Evolutionary conservation across 1,140 invertebrate genomes (phyloP).

Genomic region (Drosophila grimshawi): DNA sequence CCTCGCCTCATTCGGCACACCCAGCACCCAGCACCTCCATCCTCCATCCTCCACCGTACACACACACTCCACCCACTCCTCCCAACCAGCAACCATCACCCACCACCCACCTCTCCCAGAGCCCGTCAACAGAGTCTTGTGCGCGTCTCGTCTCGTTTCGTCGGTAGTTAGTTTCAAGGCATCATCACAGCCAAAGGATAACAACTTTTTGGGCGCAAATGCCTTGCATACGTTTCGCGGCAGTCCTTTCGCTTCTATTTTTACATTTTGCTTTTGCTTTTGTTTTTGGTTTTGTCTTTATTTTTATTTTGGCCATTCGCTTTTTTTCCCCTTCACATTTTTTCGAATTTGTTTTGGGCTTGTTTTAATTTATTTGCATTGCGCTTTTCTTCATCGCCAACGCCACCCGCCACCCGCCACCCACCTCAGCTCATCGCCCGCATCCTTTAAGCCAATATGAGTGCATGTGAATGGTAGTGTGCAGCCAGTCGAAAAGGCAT

Average conservation of each 20-base stretch:
- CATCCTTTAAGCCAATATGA: constrained; percentile 20
- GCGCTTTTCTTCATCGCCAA: constrained; percentile 11
- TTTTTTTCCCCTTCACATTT: background rate
- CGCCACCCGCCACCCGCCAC: background rate
- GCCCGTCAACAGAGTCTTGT: background rate
- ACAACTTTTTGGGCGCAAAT: constrained; percentile 52
- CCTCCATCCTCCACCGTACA: background rate
- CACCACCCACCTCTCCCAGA: background rate
- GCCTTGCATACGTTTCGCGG: constrained; percentile 60
- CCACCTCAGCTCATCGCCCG: background rate
- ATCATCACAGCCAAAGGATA: constrained; percentile 30
- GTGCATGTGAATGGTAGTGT: constrained; percentile 19
- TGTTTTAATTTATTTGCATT: constrained; percentile 48
- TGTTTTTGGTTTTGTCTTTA: constrained; percentile 3
- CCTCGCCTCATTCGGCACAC: constrained; percentile 11
- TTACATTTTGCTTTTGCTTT: constrained; percentile 8
- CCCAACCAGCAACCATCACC: too few relatives aligned
- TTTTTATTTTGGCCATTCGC: background rate
- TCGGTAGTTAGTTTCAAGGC: constrained; percentile 29
- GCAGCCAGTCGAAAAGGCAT: constrained; percentile 31
- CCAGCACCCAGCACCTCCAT: background rate
- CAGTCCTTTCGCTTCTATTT: constrained; percentile 15
- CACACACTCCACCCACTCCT: too few relatives aligned
- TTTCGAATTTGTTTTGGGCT: constrained; percentile 37
- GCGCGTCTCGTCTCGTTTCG: constrained; percentile 18